Percentiles rank a stretch among this genome's conserved stretches.
Conservation (phyloP, 2,888 invertebrate genomes). For the Scrobipalpa costella region DNA sequence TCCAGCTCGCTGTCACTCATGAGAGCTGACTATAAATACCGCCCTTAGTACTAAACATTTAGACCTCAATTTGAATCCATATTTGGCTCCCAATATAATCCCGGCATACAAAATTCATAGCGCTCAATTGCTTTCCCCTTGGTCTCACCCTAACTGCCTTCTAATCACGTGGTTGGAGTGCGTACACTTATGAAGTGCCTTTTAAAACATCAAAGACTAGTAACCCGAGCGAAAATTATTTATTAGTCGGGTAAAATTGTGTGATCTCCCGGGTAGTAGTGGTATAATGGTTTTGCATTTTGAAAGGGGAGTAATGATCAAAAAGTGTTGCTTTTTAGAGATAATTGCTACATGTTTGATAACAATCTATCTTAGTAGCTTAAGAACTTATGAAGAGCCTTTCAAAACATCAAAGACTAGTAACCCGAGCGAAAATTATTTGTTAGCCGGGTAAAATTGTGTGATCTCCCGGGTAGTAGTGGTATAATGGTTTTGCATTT, state of each 20-base stretch:
- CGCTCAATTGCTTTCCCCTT: slow-evolving; percentile 29
- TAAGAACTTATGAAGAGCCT: slow-evolving; percentile 68
- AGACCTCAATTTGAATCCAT: neutral
- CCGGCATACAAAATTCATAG: slow-evolving; percentile 56
- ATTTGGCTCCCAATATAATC: slow-evolving; percentile 34
- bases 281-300: neutral
- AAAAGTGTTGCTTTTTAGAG: neutral
- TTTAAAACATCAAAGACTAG: slow-evolving; percentile 69
- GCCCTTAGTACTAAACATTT: neutral
- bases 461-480: slow-evolving; percentile 9
- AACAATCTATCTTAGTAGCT: no score
- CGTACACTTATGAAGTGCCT: slow-evolving; percentile 66
- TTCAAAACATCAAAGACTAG: slow-evolving; percentile 69
- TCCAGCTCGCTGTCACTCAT: no score
- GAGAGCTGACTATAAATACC: no score
- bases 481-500: neutral
- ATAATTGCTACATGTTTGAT: no score
- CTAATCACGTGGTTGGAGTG: slow-evolving; percentile 66
- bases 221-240: slow-evolving; percentile 57
- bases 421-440: slow-evolving; percentile 57
- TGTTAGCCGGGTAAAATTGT: slow-evolving; percentile 55
- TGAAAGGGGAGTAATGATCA: neutral
- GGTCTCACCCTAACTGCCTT: slow-evolving; percentile 55
- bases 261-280: slow-evolving; percentile 9
- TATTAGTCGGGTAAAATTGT: slow-evolving; percentile 55